Evolutionary conservation across 2,888 invertebrate genomes (phyloP), one percentile per base, ranked within the genome.

Genomic region (Rambutsinella grinnellia): DNA sequence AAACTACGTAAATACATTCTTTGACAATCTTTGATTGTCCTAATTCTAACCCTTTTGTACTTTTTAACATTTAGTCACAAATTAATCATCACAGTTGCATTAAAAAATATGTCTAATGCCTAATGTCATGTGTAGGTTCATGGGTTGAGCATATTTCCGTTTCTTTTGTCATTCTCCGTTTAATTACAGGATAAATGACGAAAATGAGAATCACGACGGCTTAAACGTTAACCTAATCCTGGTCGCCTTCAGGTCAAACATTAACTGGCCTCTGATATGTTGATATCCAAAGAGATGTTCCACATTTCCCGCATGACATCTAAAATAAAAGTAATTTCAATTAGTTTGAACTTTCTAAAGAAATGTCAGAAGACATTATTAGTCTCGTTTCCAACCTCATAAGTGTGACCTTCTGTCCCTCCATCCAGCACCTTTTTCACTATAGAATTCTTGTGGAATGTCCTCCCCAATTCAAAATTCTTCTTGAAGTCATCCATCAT

Each of bases 171-270:
- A 19, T 36, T 36, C 27, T 68, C 28, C 3, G 26, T 36, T 1
- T 17, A 19, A 23, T 72, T 77, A 79, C 21, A 79, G 66, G 63
- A 79, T 77, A 69, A 77, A 79, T 63, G 76, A 76, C 66, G 77
- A 62, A 53, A 69, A 74, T 57, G 77, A 65, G 46, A 65, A 65
- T 74, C 79, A 79, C 17, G 58, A 13, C n/a, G 77, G 51, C 19
- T 60, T 58, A 27, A 65, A 47, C 2, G 53, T 66, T 2, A 79
- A 56, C 24, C 51, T 51, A 24, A 76, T 47, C 19, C 44, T 53
- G 26, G 54, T 13, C 17, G 58, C 26, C 27, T 28, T 54, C 15
- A 62, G 65, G 26, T 53, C 23, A 44, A 61, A 57, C 15, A 23
- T 51, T 10, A 19, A 24, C 26, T 61, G 21, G 53, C 51, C 67